These are phyloP conservation scores for Prochilodus magdalenae DNA, from an alignment of 2,113 vertebrate species.

Conservation along the genomic window DNA sequence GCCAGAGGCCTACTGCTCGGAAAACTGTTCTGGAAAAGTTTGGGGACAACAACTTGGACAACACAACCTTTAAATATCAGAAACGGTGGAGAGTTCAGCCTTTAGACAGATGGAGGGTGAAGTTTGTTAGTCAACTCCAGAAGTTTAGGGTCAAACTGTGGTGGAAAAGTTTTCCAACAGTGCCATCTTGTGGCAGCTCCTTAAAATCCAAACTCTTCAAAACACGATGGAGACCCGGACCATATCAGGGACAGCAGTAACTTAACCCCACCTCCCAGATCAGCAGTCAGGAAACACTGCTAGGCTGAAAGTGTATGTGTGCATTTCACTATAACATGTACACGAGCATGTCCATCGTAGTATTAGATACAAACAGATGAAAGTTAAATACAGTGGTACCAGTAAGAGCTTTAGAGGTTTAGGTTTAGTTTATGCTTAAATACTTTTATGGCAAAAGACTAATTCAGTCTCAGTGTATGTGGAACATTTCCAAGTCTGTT, in stretches of 20 bases:
- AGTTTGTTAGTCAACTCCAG: no score
- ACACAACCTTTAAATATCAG: no score
- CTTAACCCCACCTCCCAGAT: neutral
- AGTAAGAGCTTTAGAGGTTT: no score
- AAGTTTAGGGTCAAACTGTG: neutral
- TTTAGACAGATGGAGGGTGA: no score
- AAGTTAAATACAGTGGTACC: no score
- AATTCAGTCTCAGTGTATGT: slow-evolving; percentile 2
- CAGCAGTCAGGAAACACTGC: neutral
- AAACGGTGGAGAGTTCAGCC: no score
- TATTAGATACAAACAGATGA: no score
- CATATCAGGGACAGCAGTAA: neutral
- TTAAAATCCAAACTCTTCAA: neutral
- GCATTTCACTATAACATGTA: no score
- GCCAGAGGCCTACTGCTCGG: neutral
- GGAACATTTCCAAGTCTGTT: no score
- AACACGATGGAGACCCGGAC: neutral
- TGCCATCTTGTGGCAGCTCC: slow-evolving; percentile 58
- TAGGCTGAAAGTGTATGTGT: neutral
- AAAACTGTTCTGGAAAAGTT: neutral
- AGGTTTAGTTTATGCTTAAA: no score
- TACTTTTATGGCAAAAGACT: no score
- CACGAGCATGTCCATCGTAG: neutral
- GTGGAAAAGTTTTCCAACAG: neutral
- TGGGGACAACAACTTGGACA: no score